Evolutionary conservation across 2,888 invertebrate species (phyloP).

Genomic region (Trachelus iudaicus): DNA sequence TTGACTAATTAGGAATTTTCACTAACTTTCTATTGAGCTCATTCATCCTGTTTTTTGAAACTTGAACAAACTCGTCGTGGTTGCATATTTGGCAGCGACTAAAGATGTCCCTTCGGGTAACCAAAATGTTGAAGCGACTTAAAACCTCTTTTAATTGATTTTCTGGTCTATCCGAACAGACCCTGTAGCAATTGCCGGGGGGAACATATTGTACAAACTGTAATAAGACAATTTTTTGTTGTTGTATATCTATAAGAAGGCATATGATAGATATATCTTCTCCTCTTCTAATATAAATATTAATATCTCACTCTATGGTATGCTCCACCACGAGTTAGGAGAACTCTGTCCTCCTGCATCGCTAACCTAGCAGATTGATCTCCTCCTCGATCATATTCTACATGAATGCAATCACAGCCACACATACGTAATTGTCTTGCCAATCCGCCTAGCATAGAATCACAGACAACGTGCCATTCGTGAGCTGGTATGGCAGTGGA

Average conservation of each 20-base stretch:
- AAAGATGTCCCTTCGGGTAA: constrained; percentile 75
- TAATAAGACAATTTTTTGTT: constrained; percentile 23
- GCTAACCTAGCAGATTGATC: constrained; percentile 69
- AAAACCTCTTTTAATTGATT: constrained; percentile 78
- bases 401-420: constrained; percentile 71
- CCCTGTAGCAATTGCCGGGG: constrained; percentile 70
- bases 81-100: constrained; percentile 77
- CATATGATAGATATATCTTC: neutral
- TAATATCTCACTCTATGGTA: constrained; percentile 62
- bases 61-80: constrained; percentile 64
- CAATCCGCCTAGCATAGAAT: constrained; percentile 71
- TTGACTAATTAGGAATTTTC: neutral
- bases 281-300: neutral
- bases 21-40: constrained; percentile 47
- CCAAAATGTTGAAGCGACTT: constrained; percentile 73
- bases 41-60: constrained; percentile 63
- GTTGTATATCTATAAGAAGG: neutral
- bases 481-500: constrained; percentile 30
- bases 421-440: constrained; percentile 73
- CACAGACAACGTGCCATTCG: constrained; percentile 69
- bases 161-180: constrained; percentile 68
- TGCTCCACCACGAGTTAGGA: constrained; percentile 69
- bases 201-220: constrained; percentile 67
- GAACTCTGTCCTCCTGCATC: constrained; percentile 67
- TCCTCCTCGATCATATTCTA: constrained; percentile 68